phyloP scores from a whole-genome alignment of 2,888 invertebrate species.

The Cheilosia pagana region DNA sequence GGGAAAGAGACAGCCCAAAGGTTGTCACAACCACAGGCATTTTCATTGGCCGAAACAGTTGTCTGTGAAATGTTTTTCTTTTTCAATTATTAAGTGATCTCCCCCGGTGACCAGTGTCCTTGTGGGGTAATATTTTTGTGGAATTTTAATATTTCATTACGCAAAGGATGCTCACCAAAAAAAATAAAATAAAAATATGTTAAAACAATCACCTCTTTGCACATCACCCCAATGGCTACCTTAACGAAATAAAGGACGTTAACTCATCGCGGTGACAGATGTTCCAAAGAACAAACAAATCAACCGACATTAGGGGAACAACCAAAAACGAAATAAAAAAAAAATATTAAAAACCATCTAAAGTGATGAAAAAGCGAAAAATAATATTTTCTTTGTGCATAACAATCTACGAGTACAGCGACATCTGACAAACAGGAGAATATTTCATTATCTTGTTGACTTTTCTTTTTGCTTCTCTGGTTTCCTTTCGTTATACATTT shows the following conservation, averaged over 20 bases:
- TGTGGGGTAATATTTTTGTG: conserved; percentile 31
- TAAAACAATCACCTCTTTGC: conserved; percentile 2
- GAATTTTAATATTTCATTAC: conserved; percentile 53
- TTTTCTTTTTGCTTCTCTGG: conserved; percentile 31
- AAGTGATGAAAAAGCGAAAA: conserved; percentile 44
- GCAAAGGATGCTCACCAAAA: conserved; percentile 15
- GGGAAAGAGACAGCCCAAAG: too few species aligned
- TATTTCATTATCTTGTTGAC: conserved; percentile 68
- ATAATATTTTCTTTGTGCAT: conserved; percentile 54
- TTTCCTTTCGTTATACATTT: conserved; percentile 2
- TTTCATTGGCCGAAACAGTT: conserved; percentile 34
- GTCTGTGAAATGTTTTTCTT: conserved; percentile 34
- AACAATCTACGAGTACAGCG: conserved; percentile 34
- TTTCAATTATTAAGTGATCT: conserved; percentile 63
- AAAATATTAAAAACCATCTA: conserved; percentile 10
- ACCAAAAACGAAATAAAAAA: neutral
- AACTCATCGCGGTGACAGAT: conserved; percentile 46
- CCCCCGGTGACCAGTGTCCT: conserved; percentile 33
- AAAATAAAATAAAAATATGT: neutral
- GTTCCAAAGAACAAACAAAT: conserved; percentile 23
- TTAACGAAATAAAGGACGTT: conserved; percentile 14
- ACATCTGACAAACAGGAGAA: conserved; percentile 61
- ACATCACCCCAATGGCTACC: neutral
- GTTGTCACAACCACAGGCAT: neutral
- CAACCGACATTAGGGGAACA: conserved; percentile 6